Evolutionary conservation across 2,797 vertebrate species (phyloP).

Genomic region (Sphaeramia orbicularis): DNA sequence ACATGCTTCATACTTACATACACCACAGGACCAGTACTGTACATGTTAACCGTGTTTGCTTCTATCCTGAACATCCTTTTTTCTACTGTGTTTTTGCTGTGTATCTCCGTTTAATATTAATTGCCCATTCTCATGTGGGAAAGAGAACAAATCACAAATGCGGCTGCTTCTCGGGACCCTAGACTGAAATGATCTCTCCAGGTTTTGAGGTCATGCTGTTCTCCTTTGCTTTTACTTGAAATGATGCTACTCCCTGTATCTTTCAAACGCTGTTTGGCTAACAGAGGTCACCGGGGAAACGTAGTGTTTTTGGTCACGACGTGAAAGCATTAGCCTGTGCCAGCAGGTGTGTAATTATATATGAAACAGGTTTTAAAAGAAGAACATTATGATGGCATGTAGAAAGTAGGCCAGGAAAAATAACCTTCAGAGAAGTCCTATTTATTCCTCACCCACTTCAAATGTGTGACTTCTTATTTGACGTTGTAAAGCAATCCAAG

Average conservation of each 20-base stretch:
- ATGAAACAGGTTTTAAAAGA: conserved; percentile 73
- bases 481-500: conserved; percentile 66
- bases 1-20: conserved; percentile 21
- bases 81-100: conserved; percentile 21
- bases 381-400: conserved; percentile 42
- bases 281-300: conserved; percentile 72
- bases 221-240: conserved; percentile 44
- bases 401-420: conserved; percentile 72
- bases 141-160: conserved; percentile 42
- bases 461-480: conserved; percentile 66
- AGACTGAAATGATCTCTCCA: conserved; percentile 46
- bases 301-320: conserved; percentile 67
- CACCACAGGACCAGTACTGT: conserved; percentile 10
- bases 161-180: conserved; percentile 21
- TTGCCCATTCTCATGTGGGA: conserved; percentile 34
- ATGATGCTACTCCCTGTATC: conserved; percentile 65
- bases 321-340: conserved; percentile 70
- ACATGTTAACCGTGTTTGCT: conserved; percentile 8
- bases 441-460: conserved; percentile 75
- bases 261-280: conserved; percentile 73
- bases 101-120: conserved; percentile 45
- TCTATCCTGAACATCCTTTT: conserved; percentile 3
- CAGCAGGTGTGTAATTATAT: conserved; percentile 83
- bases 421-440: conserved; percentile 73
- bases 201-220: conserved; percentile 37